Evolutionary conservation across 2,888 invertebrate species (phyloP).

Genomic region (Omphaloscelis lunosa): DNA sequence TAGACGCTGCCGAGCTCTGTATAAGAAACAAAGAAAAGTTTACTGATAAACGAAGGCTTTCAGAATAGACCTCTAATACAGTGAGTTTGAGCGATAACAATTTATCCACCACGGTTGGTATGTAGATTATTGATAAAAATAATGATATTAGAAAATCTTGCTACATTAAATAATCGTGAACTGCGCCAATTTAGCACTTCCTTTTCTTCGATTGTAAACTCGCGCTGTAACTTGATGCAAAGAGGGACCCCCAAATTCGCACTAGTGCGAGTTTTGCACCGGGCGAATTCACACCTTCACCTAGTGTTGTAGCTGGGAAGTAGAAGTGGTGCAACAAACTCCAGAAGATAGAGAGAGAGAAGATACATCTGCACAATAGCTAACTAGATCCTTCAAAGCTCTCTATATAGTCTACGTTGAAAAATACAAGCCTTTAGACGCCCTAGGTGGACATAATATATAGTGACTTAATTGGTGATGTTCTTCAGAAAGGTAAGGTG

Average conservation of each 20-base stretch:
- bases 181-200: neutral
- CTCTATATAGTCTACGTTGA: neutral
- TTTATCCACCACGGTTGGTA: conserved; percentile 5
- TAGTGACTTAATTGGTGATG: too few species aligned
- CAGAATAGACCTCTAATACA: neutral
- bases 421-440: neutral
- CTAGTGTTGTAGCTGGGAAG: neutral
- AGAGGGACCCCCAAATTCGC: neutral
- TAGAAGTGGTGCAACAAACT: neutral
- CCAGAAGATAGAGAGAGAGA: neutral
- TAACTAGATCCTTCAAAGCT: too few species aligned
- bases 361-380: neutral
- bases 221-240: too few species aligned
- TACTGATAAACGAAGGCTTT: too few species aligned
- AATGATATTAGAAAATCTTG: conserved; percentile 8
- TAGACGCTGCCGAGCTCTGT: too few species aligned
- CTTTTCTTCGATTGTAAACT: neutral
- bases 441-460: too few species aligned
- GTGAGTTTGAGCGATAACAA: neutral
- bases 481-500: too few species aligned
- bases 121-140: conserved; percentile 16
- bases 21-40: too few species aligned
- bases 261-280: neutral
- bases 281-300: neutral
- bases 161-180: neutral